Evolutionary conservation across 2,888 invertebrate species (phyloP), one percentile per base, ranked within the genome.

Genomic region (Abrostola triplasia): DNA sequence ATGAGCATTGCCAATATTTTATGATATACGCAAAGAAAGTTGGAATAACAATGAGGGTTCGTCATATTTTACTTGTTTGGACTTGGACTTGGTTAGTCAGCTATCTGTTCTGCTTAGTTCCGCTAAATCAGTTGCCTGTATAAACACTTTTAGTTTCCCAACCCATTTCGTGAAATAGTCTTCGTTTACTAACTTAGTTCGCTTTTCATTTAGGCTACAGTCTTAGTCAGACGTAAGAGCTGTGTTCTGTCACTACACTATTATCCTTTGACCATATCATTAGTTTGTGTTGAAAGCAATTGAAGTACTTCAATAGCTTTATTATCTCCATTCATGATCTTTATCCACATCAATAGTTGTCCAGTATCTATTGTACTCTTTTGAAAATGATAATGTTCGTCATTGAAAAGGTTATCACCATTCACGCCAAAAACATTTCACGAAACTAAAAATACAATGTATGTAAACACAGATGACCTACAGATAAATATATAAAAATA

Each of bases 1-100:
- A 80, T 76, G 78, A 80, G 76, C 84, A 84, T 84, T 88, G 90
- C 90, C 88, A 88, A 88, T 88, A 87, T 84, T 88, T 47, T 83
- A 77, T 80, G 73, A 81, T 75, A 80, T 80, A 72, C 64, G 70
- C 70, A 75, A 80, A 74, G 66, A 77, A 74, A 79, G 53, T 65
- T 59, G 36, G 42, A 57, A 12, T 62, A 57, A 70, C 53, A 59
- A 59, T 59, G 42, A 10, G 1, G 10, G 24, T 9, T 64, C 57
- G 5, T 54, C 12, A 61, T 36, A 44, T n/a, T 37, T 38, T 35
- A 38, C 0, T 37, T 37, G 47, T 48, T 12, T 49, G 8, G 12
- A 42, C 47, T 35, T 44, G n/a, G n/a, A 52, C 10, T 9, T 24
- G 24, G 1, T 24, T 24, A 4, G 24, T 24, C 24, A 24, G 24